Evolutionary conservation across 2,113 vertebrate species (phyloP).

Genomic region (Thymallus thymallus): DNA sequence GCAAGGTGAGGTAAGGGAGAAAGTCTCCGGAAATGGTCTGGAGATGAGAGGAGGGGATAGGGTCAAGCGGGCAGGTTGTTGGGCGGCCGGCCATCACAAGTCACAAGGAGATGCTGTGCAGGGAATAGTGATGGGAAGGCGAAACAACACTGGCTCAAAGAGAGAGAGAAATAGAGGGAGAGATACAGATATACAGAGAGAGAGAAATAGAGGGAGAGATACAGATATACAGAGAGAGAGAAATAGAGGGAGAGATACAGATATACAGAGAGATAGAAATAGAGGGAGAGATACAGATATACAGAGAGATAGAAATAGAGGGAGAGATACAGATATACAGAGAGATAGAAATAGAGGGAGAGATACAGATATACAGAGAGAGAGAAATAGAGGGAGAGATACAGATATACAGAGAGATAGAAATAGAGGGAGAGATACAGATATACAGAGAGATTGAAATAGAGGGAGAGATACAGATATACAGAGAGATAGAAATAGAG

Average conservation of each 20-base stretch:
- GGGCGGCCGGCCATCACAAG: too few species aligned
- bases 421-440: not conserved
- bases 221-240: not conserved
- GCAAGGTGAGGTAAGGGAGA: too few species aligned
- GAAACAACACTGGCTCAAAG: constrained; percentile 15
- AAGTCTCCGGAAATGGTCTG: too few species aligned
- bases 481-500: not conserved
- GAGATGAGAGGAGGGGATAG: too few species aligned
- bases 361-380: constrained; percentile 5
- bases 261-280: not conserved
- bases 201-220: not conserved
- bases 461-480: too few species aligned
- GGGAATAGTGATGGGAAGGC: constrained; percentile 9
- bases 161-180: not conserved
- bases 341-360: not conserved
- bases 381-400: not conserved
- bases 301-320: not conserved
- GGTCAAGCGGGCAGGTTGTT: too few species aligned
- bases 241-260: not conserved
- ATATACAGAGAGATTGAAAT: not conserved
- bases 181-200: constrained; percentile 5
- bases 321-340: too few species aligned
- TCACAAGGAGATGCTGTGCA: constrained; percentile 35
- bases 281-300: not conserved
- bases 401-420: too few species aligned